Evolutionary conservation across 2,113 vertebrate species (phyloP), one percentile per base, ranked within the genome.

Genomic region (Platichthys flesus): DNA sequence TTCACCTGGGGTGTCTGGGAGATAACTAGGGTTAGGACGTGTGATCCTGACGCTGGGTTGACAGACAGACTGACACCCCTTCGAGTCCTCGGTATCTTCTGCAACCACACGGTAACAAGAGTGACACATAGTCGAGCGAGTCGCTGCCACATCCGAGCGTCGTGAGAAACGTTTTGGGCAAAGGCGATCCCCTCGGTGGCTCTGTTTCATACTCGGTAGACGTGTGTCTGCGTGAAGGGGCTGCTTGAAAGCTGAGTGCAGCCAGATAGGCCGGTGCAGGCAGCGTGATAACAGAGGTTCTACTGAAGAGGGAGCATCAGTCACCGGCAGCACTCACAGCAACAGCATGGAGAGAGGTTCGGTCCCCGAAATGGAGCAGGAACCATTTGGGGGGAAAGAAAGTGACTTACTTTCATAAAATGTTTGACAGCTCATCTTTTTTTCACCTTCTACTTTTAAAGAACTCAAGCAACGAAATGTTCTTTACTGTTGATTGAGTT

Each of bases 131-230:
- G 82, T 85, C 28, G 21, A 73, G 64, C 1, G 61, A 74, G 62
- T 68, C 12, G 3, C 40, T 20, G 57, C 59, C 1, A 16, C 70
- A 73, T 49, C 52, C 18, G 26, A 51, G 68, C 18, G 5, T 69
- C 24, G 2, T 70, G 59, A 74, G 4, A 78, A 86, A 76, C 70
- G 77, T 76, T 78, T 73, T 57, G 66, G 83, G 83, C 64, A 68
- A 71, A 85, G 72, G 68, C 52, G 23, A 83, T 78, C 80, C 73
- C 78, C 88, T 66, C 5, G 60, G 78, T 79, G 81, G 64, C 57
- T 79, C 40, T 71, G 62, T 83, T 84, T 87, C 85, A 81, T 82
- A 72, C 71, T 81, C 58, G 76, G 61, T 18, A 78, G 83, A 78
- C 73, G 58, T 80, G 58, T 65, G 62, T 64, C 64, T 76, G 61